Evolutionary conservation across 2,113 vertebrate genomes (phyloP), one percentile per base, ranked within the genome.

Genomic region (Ranitomeya variabilis): DNA sequence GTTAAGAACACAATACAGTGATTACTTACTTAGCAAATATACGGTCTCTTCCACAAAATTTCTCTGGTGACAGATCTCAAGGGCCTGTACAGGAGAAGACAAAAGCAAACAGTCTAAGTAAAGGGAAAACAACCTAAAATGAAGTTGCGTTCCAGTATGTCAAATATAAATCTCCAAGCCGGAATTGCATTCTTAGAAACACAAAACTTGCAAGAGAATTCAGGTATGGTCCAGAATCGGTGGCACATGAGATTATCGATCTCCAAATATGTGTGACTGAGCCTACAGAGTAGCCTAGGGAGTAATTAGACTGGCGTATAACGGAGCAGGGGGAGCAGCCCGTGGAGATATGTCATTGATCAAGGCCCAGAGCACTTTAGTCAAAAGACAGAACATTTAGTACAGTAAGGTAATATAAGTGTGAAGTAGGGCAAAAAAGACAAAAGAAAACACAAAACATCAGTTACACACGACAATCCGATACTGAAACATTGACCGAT

Each of bases 11-110:
- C 37, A 45, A 73, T 1, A 62, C 3, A 81, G 15, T 14, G 21
- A 76, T n/a, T 92, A 97, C 97, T 97, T 94, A 99, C 98, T 99
- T 90, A 99, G 95, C 91, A 99, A 94, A 93, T 99, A 99, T 85
- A 99, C 98, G 0, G 97, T 99, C 90, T 99, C 98, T 94, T 98
- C 98, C 54, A 99, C 97, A 91, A 99, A 99, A 93, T 98, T 97
- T 90, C 98, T 97, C 94, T 99, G 96, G 84, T 99, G 98, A 92
- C 98, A 99, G 91, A 99, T 97, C 93, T 99, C 98, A 86, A 99
- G 95, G 92, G 98, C 98, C 98, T 99, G 93, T 80, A 89, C 90
- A 90, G 77, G 89, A 90, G 91, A 66, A 66, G 37, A 19, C 31
- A 85, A 66, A 85, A 26, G 0, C 16, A 74, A 3, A n/a, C 19